Conservation (phyloP, 1,140 invertebrate species). For the Phocides pigmalion region DNA sequence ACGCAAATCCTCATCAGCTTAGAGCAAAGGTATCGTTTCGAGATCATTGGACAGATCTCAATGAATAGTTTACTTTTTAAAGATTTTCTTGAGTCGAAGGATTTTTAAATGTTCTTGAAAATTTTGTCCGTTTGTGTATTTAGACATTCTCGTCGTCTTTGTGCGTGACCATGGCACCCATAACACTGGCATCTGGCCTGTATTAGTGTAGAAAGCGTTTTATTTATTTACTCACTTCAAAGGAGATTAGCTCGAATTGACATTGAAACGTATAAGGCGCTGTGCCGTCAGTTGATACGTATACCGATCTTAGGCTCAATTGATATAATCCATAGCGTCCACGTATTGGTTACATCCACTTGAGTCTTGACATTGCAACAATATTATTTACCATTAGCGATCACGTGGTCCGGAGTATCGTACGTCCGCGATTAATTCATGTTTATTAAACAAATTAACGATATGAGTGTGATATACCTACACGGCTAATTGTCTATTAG, state of each 20-base stretch:
- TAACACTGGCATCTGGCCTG: no score
- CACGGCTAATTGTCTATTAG: conserved; percentile 55
- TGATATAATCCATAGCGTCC: conserved; percentile 52
- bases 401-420: conserved; percentile 59
- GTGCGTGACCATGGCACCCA: no score
- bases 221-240: not conserved
- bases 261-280: conserved; percentile 32
- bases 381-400: conserved; percentile 59
- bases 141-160: no score
- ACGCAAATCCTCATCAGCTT: no score
- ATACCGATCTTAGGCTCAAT: conserved; percentile 48
- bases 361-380: conserved; percentile 65
- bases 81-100: no score
- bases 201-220: no score
- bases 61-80: no score
- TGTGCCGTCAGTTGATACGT: conserved; percentile 34
- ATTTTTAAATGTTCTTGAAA: no score
- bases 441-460: conserved; percentile 77
- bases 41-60: no score
- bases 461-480: conserved; percentile 59
- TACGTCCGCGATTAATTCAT: conserved; percentile 66
- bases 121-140: no score
- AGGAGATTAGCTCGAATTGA: conserved; percentile 20
- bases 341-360: conserved; percentile 68
- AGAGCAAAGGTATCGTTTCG: no score